Evolutionary conservation across 2,888 invertebrate species (phyloP), one percentile per base, ranked within the genome.

Genomic region (Metellina segmentata): DNA sequence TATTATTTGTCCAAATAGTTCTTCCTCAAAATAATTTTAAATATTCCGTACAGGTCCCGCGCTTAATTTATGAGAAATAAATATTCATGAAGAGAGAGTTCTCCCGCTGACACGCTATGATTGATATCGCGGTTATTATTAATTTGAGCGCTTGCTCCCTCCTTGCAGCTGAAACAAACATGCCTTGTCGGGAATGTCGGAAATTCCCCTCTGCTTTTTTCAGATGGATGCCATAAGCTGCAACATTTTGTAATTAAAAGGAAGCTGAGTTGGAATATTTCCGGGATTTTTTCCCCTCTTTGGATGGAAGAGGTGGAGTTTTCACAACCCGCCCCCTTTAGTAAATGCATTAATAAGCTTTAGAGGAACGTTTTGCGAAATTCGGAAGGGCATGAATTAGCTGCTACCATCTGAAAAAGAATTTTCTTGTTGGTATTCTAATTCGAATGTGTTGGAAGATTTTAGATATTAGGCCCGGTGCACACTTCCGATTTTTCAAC

Each of bases 31-130:
- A 52, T 16, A 52, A 52, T 75, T 75, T 52, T 53, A 85, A 61
- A 51, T 61, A 75, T 85, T 74, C 74, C 16, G 53, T 5, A 49
- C 71, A 13, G 48, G 71, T 72, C 71, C 49, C 49, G 20, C 49
- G 61, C 78, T 78, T 86, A 78, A 86, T 86, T 78, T 70, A 78
- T 78, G 86, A 51, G 61, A 78, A 69, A 78, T 86, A 86, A 69
- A 86, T 86, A 86, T 86, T 86, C 86, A 86, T 86, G 86, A 86
- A 69, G 20, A 74, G 61, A 16, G 61, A 61, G 85, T 6, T 34
- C 34, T 61, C 20, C 20, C 61, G 79, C 13, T 61, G 79, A 79
- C 79, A 20, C 49, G 20, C 0, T 11, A 82, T 70, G 82, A 86
- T 78, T n/a, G 78, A 86, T 86, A 11, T 72, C 34, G 53, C 7